phyloP scores from a whole-genome alignment of 2,797 vertebrate species.

The Pseudochirops cupreus region DNA sequence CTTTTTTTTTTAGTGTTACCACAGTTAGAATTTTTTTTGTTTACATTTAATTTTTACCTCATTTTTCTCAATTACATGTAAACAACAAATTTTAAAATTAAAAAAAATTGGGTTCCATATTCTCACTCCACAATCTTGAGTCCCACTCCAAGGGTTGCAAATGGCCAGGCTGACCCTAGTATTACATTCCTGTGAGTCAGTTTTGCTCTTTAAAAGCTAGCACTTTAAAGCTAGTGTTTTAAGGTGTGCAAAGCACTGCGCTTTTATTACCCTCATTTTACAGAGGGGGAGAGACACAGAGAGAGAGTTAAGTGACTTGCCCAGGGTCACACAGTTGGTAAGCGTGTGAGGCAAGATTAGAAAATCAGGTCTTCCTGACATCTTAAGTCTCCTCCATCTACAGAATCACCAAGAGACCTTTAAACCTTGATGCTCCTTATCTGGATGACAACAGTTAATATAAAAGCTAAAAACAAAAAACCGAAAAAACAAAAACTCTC shows the following conservation, averaged over 20 bases:
- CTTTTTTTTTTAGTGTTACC: not conserved
- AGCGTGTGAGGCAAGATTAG: not conserved
- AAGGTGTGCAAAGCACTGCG: not conserved
- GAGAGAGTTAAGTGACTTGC: not conserved
- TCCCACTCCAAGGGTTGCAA: not conserved
- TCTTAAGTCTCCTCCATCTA: too few relatives aligned
- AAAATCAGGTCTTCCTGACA: not conserved
- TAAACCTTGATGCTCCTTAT: too few relatives aligned
- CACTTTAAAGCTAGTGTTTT: too few relatives aligned
- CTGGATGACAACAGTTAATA: too few relatives aligned
- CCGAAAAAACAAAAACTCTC: too few relatives aligned
- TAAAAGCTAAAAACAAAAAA: too few relatives aligned
- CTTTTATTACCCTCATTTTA: not conserved
- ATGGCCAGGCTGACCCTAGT: not conserved
- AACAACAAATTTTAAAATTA: not conserved
- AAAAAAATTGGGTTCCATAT: not conserved
- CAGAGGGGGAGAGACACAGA: not conserved
- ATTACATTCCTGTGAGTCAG: not conserved
- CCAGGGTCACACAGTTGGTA: not conserved
- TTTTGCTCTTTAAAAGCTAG: not conserved
- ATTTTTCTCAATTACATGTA: not conserved
- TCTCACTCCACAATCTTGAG: not conserved
- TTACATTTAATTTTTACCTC: not conserved
- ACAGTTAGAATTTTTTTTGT: not conserved
- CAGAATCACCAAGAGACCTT: too few relatives aligned